A percentile compares a stretch with the other conserved stretches of the same genome.
Conservation (phyloP, 2,888 invertebrate species). For the Machimus atricapillus region DNA sequence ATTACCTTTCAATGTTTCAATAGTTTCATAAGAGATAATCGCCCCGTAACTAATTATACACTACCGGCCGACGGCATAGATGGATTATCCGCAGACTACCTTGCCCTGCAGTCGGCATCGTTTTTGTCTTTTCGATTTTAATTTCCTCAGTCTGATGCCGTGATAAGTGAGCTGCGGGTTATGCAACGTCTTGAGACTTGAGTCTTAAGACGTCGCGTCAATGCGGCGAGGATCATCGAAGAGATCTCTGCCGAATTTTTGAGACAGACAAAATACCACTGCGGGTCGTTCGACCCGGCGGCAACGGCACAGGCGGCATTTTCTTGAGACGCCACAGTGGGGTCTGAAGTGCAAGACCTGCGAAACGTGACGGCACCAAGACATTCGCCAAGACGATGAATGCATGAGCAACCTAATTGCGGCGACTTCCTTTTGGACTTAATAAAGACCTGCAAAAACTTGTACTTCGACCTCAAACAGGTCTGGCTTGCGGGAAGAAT, state of each 20-base stretch:
- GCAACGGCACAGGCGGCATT: not conserved
- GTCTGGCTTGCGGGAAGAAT: not conserved
- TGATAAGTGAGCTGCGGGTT: not conserved
- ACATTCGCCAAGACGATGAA: not conserved
- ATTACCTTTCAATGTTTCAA: slow-evolving; percentile 6
- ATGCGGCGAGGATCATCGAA: not conserved
- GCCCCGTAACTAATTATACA: slow-evolving; percentile 9
- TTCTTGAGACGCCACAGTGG: not conserved
- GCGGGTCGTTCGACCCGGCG: not conserved
- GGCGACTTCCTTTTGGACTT: not conserved
- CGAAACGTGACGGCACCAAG: not conserved
- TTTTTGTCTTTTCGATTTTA: slow-evolving; percentile 1
- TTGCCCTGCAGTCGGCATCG: slow-evolving; percentile 3
- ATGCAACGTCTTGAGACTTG: not conserved
- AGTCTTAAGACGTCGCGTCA: not conserved
- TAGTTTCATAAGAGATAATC: slow-evolving; percentile 20
- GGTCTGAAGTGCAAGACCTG: not conserved
- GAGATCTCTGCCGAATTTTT: not conserved
- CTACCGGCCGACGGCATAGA: not conserved
- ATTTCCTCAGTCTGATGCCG: not conserved
- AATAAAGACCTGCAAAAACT: not conserved
- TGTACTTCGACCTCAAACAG: not conserved
- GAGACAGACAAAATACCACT: not conserved
- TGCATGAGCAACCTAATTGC: not conserved
- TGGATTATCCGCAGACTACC: slow-evolving; percentile 5